Evolutionary conservation across 2,797 vertebrate genomes (phyloP).

Genomic region (Furcifer pardalis): DNA sequence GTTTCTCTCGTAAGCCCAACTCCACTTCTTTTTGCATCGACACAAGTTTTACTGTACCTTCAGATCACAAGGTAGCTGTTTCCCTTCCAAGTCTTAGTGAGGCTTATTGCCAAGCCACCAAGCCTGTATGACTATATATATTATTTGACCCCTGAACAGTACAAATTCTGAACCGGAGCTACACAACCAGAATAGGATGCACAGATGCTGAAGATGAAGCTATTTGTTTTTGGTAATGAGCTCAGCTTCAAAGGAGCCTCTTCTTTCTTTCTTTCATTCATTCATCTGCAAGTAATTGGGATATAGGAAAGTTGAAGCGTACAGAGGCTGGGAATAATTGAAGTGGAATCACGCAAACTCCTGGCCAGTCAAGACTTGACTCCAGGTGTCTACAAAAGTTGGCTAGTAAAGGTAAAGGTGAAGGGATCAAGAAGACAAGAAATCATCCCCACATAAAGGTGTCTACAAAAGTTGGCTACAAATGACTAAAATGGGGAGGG

Average conservation of each 20-base stretch:
- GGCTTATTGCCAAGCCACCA: background rate
- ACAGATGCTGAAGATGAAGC: background rate
- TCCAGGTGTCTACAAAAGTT: background rate
- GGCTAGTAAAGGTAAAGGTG: too few relatives aligned
- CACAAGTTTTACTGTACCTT: background rate
- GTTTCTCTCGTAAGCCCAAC: background rate
- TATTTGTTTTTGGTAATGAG: background rate
- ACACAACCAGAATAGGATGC: background rate
- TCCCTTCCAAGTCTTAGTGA: background rate
- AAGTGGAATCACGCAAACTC: background rate
- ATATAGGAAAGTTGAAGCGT: background rate
- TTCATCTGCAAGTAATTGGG: background rate
- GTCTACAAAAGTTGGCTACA: background rate
- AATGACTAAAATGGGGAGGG: background rate
- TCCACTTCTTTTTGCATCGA: background rate
- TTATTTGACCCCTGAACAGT: background rate
- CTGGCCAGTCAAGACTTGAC: background rate
- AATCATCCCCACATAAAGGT: too few relatives aligned
- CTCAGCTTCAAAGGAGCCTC: background rate
- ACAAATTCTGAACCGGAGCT: background rate
- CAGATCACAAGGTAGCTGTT: background rate
- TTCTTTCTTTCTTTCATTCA: background rate
- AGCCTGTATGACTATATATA: background rate
- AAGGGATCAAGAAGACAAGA: too few relatives aligned
- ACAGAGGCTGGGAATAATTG: background rate